These are phyloP conservation scores for Philantomba maxwellii DNA, from an alignment of 2,113 vertebrate genomes.

Conservation along the genomic window DNA sequence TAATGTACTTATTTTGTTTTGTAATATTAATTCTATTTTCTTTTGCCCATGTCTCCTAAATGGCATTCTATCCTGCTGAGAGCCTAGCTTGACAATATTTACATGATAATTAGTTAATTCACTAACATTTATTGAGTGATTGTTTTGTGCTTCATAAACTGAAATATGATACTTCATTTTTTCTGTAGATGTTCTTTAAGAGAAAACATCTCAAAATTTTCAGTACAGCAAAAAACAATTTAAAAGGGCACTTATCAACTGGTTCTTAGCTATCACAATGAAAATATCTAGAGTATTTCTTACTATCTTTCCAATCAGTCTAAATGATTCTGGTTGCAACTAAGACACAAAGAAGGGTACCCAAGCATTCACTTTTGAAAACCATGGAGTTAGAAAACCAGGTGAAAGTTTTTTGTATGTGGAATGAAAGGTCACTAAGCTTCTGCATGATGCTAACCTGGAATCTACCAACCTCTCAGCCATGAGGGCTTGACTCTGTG, in stretches of 20 bases:
- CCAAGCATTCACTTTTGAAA: slow-evolving; percentile 2
- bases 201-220: background rate
- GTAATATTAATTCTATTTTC: background rate
- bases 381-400: background rate
- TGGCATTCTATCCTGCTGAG: background rate
- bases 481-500: background rate
- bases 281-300: background rate
- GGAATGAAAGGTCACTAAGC: slow-evolving; percentile 4
- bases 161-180: background rate
- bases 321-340: background rate
- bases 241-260: background rate
- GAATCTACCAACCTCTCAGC: background rate
- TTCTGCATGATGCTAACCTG: background rate
- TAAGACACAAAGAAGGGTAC: background rate
- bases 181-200: background rate
- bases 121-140: background rate
- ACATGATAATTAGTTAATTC: background rate
- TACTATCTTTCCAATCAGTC: background rate
- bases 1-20: background rate
- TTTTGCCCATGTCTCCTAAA: background rate
- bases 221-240: background rate
- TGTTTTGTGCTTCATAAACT: background rate
- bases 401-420: background rate
- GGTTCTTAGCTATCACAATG: background rate
- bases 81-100: background rate